These are phyloP conservation scores for Calameuta filiformis DNA, from an alignment of 2,888 invertebrate species.

Conservation along the genomic window DNA sequence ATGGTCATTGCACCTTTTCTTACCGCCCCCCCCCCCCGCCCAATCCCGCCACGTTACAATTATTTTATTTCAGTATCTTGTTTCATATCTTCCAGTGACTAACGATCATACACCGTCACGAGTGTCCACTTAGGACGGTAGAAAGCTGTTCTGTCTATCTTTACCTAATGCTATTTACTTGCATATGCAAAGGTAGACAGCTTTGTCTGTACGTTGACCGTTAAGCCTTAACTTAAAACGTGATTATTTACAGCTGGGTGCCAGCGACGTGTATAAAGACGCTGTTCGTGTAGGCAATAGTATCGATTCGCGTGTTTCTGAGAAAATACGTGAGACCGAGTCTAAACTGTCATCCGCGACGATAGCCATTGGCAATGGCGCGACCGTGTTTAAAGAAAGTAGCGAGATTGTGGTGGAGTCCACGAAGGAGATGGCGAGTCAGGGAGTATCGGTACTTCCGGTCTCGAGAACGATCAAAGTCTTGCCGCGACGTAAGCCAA, in stretches of 20 bases:
- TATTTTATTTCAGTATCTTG: neutral
- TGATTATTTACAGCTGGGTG: conserved; percentile 17
- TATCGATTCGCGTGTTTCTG: conserved; percentile 27
- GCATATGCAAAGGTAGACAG: neutral
- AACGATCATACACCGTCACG: neutral
- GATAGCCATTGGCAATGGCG: neutral
- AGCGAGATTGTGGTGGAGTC: neutral
- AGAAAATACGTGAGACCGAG: conserved; percentile 26
- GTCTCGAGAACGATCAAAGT: conserved; percentile 5
- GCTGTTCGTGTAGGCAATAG: conserved; percentile 28
- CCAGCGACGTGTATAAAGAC: conserved; percentile 9
- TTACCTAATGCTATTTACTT: neutral
- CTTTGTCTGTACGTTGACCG: neutral
- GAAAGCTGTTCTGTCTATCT: neutral
- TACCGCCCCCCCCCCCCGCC: too few relatives aligned
- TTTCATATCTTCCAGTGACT: neutral
- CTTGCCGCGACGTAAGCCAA: neutral
- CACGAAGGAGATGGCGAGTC: neutral
- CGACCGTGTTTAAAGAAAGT: neutral
- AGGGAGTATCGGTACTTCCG: neutral
- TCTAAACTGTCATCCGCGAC: conserved; percentile 7
- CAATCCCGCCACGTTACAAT: neutral
- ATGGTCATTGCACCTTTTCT: neutral
- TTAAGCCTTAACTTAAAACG: neutral
- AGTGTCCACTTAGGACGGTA: neutral